phyloP scores from a whole-genome alignment of 2,113 vertebrate genomes.

The Guaruba guarouba region DNA sequence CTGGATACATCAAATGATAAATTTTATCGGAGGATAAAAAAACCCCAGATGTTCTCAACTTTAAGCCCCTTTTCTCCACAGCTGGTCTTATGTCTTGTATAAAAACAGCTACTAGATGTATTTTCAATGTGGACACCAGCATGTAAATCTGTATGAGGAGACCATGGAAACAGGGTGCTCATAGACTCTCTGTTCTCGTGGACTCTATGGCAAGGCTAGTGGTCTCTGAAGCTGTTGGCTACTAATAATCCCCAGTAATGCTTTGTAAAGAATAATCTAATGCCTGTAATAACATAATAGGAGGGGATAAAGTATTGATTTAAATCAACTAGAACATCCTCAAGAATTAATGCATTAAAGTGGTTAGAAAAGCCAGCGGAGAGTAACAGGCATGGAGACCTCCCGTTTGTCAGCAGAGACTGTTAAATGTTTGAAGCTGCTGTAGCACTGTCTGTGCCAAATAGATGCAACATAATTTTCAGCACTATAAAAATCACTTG shows the following conservation, averaged over 20 bases:
- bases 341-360: background rate
- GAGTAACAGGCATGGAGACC: background rate
- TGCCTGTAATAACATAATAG: background rate
- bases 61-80: background rate
- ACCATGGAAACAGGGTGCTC: background rate
- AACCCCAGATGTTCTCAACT: background rate
- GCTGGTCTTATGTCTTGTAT: background rate
- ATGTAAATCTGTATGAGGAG: background rate
- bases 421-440: background rate
- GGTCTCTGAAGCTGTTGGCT: background rate
- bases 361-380: background rate
- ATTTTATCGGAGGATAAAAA: background rate
- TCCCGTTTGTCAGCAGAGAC: background rate
- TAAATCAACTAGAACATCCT: background rate
- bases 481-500: background rate
- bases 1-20: background rate
- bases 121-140: background rate
- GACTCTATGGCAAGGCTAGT: background rate
- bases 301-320: background rate
- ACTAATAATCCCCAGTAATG: background rate
- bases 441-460: background rate
- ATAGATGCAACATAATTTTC: background rate
- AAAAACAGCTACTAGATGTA: background rate
- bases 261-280: background rate
- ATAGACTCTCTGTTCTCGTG: background rate